These are phyloP conservation scores for Tinamus major DNA, from an alignment of 2,797 vertebrate genomes.

Conservation along the genomic window DNA sequence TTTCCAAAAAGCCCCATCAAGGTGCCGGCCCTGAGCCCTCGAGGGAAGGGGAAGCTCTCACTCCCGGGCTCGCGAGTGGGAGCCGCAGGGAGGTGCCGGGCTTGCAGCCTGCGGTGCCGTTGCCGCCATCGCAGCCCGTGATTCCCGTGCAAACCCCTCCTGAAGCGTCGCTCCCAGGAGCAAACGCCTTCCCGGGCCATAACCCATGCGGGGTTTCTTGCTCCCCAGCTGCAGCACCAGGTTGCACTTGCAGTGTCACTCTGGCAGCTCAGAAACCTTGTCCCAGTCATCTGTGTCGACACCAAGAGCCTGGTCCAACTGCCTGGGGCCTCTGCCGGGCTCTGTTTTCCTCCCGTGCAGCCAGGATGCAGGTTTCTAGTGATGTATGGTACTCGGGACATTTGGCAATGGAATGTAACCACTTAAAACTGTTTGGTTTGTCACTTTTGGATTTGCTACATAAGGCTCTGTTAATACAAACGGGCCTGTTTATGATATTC, in stretches of 20 bases:
- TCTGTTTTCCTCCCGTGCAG: constrained; percentile 8
- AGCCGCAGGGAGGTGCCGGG: no score
- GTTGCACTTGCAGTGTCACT: constrained; percentile 47
- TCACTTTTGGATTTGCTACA: constrained; percentile 66
- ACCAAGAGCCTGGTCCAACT: neutral
- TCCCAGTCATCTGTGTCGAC: constrained; percentile 36
- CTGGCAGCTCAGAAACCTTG: constrained; percentile 15
- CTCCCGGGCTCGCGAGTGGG: neutral
- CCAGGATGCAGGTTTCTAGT: neutral
- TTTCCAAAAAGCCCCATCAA: neutral
- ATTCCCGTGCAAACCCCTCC: constrained; percentile 57
- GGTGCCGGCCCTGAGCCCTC: neutral
- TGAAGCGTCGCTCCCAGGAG: constrained; percentile 33
- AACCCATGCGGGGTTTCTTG: constrained; percentile 21
- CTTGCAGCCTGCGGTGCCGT: no score
- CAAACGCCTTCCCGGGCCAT: constrained; percentile 44
- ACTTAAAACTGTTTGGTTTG: constrained; percentile 62
- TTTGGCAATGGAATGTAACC: constrained; percentile 44
- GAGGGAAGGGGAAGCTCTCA: neutral
- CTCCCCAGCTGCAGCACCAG: constrained; percentile 21
- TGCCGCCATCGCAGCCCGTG: constrained; percentile 28
- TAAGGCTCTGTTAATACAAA: constrained; percentile 45
- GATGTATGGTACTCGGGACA: neutral
- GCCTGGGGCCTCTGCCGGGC: neutral
- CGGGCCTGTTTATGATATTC: constrained; percentile 15